Conservation (phyloP, 2,797 vertebrate genomes). For the Coendou prehensilis region DNA sequence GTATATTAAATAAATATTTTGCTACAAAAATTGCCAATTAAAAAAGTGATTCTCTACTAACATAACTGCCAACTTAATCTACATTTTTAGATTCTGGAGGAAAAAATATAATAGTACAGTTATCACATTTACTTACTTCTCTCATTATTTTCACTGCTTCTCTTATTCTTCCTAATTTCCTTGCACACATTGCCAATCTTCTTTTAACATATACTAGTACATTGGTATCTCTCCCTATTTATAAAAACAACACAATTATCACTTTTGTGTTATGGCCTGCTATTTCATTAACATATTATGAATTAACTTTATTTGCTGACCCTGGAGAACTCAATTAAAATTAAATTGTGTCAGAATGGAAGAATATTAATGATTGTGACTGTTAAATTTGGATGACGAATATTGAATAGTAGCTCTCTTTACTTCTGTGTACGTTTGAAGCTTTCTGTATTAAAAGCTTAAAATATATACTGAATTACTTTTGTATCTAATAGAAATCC, state of each 20-base stretch:
- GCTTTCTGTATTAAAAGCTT: slow-evolving; percentile 63
- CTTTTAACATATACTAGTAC: slow-evolving; percentile 98
- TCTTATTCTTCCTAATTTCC: slow-evolving; percentile 97
- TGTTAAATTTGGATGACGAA: slow-evolving; percentile 53
- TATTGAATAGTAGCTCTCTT: neutral
- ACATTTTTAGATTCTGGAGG: slow-evolving; percentile 58
- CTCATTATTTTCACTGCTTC: slow-evolving; percentile 99
- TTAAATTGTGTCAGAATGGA: slow-evolving; percentile 66
- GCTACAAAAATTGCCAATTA: slow-evolving; percentile 35
- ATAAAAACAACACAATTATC: slow-evolving; percentile 65
- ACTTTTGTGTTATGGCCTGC: slow-evolving; percentile 34
- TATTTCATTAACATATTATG: slow-evolving; percentile 65
- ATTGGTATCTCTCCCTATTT: slow-evolving; percentile 97
- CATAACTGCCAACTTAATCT: slow-evolving; percentile 57
- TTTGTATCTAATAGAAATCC: slow-evolving; percentile 53
- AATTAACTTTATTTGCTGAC: slow-evolving; percentile 66
- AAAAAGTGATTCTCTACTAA: slow-evolving; percentile 66
- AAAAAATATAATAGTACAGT: slow-evolving; percentile 39
- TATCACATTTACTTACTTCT: slow-evolving; percentile 94
- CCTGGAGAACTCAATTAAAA: slow-evolving; percentile 61
- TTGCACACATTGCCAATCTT: slow-evolving; percentile 98
- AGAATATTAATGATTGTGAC: slow-evolving; percentile 65
- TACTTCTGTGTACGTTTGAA: slow-evolving; percentile 27
- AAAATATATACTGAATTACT: slow-evolving; percentile 52
- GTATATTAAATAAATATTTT: slow-evolving; percentile 54